Base-by-base conservation (phyloP, 2,113 vertebrate species). In the Cheirogaleus medius region DNA sequence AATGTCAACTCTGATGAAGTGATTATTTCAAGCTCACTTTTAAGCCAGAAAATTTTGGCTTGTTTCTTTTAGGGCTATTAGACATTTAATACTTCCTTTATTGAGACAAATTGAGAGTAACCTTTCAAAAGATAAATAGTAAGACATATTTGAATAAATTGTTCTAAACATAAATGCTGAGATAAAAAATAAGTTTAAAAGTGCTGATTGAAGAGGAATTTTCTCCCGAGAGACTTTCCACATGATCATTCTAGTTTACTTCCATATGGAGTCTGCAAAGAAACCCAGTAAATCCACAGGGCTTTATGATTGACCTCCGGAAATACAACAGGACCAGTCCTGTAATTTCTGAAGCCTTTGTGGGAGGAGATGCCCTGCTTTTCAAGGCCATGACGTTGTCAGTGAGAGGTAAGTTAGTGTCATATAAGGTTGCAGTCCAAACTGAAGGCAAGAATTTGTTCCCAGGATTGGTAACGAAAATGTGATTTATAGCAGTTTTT, bases 241-340 rank as follows among this genome's bases (percentile, higher is more conserved):
- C 4, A 37, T 7, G 81, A n/a, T 74, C 27, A 42, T 77, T 97
- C 58, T 94, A 1, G 52, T 97, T 97, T 91, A 97, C 39, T 97
- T 98, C 91, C 91, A 97, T 86, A 97, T 90, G 74, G 93, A 97
- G 47, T 94, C 91, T 92, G 85, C 97, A 95, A 97, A 96, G 92
- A 92, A 92, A 84, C 56, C 69, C 77, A 78, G 71, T 69, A 90
- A 92, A 84, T 69, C 94, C 93, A 95, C 94, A 98, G 97, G 93
- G 74, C 66, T 97, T 95, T 95, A 32, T 64, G 95, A 91, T 89
- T 97, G 98, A 95, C 89, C 94, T 98, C 98, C 52, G 87, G 97
- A 98, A 98, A 97, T 74, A 93, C 95, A 98, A 93, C 27, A 95
- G 89, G 66, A 9, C 5, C 5, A 71, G 56, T 27, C 69, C 23